These are phyloP conservation scores for Phylloscopus trochiloides DNA, from an alignment of 2,113 vertebrate species.

Conservation along the genomic window DNA sequence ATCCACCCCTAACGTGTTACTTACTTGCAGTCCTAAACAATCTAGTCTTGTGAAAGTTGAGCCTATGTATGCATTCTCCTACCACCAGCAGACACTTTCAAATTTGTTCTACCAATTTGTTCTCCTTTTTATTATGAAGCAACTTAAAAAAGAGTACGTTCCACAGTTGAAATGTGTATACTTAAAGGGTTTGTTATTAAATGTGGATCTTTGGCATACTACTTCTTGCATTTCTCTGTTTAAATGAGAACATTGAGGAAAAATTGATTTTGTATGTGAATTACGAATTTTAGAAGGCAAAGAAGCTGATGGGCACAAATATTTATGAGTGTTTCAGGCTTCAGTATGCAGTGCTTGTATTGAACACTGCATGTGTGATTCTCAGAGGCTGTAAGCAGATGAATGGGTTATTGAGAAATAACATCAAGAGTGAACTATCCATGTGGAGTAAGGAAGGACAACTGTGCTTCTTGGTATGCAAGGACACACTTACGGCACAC, in stretches of 20 bases:
- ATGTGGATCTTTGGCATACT: background rate
- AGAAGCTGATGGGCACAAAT: background rate
- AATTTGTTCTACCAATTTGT: background rate
- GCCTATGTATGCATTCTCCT: background rate
- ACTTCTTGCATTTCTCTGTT: background rate
- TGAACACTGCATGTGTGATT: background rate
- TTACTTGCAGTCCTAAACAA: background rate
- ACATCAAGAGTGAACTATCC: background rate
- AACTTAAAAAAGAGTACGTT: background rate
- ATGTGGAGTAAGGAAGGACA: background rate
- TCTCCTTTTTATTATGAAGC: background rate
- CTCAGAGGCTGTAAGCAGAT: background rate
- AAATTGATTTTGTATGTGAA: background rate
- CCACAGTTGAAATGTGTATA: background rate
- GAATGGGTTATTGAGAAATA: background rate
- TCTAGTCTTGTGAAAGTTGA: background rate
- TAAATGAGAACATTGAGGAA: background rate
- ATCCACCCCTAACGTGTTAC: background rate
- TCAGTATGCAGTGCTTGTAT: background rate
- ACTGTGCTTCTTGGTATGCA: background rate
- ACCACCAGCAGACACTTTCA: background rate
- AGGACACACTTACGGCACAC: background rate
- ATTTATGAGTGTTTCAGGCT: background rate
- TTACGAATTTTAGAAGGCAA: background rate
- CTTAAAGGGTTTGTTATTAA: background rate